phyloP scores from a whole-genome alignment of 2,113 vertebrate genomes.

The Pan troglodytes region NHGRI_mPanTro3-v2.1_pri NC_072402.2:106804001-106804500 shows the following conservation, averaged over 20 bases:
- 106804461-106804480: neutral
- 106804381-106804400: neutral
- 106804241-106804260: neutral
- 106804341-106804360: neutral
- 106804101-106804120: neutral
- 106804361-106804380: neutral
- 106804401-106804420: neutral
- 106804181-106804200: neutral
- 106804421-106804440: neutral
- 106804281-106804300: neutral
- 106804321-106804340: neutral
- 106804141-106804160: neutral
- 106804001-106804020: neutral
- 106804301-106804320: neutral
- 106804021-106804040: neutral
- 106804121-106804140: neutral
- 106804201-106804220: neutral
- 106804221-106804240: neutral
- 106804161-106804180: neutral
- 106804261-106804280: neutral
- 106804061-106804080: neutral
- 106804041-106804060: neutral
- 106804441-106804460: neutral
- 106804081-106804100: neutral
- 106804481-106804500: neutral